Evolutionary conservation across 2,888 invertebrate species (phyloP).

Genomic region (Philhelius pedissequus): DNA sequence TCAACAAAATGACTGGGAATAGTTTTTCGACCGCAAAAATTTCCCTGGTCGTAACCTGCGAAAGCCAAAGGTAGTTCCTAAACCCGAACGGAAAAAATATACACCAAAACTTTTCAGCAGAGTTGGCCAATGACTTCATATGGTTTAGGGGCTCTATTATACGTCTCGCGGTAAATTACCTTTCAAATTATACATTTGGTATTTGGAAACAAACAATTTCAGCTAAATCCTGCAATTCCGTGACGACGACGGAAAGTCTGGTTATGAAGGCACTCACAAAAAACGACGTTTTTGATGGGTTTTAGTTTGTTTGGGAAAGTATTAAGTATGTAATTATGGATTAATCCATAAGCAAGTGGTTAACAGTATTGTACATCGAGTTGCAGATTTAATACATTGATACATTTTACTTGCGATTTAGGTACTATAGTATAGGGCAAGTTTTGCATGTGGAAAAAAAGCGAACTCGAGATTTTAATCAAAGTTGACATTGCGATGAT

Average conservation of each 20-base stretch:
- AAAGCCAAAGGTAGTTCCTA: slow-evolving; percentile 3
- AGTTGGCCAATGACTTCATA: slow-evolving; percentile 18
- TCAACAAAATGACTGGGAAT: slow-evolving; percentile 36
- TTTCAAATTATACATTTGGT: slow-evolving; percentile 10
- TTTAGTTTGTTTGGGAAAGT: slow-evolving; percentile 9
- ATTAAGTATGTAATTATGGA: no score
- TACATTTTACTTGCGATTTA: no score
- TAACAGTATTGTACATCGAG: no score
- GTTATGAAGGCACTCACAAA: slow-evolving; percentile 19
- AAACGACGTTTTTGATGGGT: slow-evolving; percentile 56
- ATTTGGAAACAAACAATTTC: not conserved
- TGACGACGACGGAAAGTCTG: slow-evolving; percentile 12
- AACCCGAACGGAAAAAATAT: not conserved
- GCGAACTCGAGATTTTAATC: no score
- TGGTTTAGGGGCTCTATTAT: slow-evolving; percentile 5
- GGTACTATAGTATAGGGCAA: no score
- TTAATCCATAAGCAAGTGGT: no score
- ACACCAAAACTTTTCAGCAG: slow-evolving; percentile 25
- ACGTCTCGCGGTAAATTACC: slow-evolving; percentile 1
- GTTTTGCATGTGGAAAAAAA: no score
- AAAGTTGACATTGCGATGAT: no score
- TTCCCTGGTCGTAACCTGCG: not conserved
- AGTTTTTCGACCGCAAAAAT: slow-evolving; percentile 22
- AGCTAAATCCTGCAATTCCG: not conserved
- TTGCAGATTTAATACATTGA: no score